Base-by-base conservation (phyloP, 2,888 invertebrate genomes). In the Plebejus anna region DNA sequence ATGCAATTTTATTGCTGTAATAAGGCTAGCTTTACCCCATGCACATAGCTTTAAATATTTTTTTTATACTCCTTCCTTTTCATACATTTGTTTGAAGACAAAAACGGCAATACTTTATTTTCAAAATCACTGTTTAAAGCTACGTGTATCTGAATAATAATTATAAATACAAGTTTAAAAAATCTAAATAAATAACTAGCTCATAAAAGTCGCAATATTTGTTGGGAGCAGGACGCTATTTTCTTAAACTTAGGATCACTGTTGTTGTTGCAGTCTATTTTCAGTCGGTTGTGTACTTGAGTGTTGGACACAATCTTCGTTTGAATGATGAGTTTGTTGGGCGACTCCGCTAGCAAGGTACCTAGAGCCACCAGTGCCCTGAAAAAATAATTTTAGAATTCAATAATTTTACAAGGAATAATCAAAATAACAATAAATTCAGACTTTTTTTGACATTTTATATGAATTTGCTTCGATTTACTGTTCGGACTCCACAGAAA, bases 291-390 rank as follows among this genome's bases (percentile, higher is more conserved):
- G 83, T 87, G 87, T 4, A 94, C 82, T 71, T 84, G 82, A 0
- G 81, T 75, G 81, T 87, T 88, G 6, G 91, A 85, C 1, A 92
- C 88, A 75, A 94, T 85, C 82, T 90, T 91, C 1, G 89, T 86
- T 82, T 90, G 90, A 59, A 94, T 87, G 47, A 85, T 84, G 22
- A 92, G 80, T 82, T 88, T 93, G 85, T 89, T 89, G 4, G 89
- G 89, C 57, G 92, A 90, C 80, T 90, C 94, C 22, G 89, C 92
- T 80, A 96, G 84, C 22, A 98, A 86, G 0, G 97, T 97, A 73
- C 98, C 97, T 51, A 97, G 88, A 0, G 96, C 96, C 28, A 98
- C 97, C 28, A 98, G 94, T 38, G 95, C 91, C 84, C 98, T 95
- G 89, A 78, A 77, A 81, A 77, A 11, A 51, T 13, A 3, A 55